These are phyloP conservation scores for Carassius gibelio DNA, from an alignment of 2,113 vertebrate genomes.

Conservation along the genomic window DNA sequence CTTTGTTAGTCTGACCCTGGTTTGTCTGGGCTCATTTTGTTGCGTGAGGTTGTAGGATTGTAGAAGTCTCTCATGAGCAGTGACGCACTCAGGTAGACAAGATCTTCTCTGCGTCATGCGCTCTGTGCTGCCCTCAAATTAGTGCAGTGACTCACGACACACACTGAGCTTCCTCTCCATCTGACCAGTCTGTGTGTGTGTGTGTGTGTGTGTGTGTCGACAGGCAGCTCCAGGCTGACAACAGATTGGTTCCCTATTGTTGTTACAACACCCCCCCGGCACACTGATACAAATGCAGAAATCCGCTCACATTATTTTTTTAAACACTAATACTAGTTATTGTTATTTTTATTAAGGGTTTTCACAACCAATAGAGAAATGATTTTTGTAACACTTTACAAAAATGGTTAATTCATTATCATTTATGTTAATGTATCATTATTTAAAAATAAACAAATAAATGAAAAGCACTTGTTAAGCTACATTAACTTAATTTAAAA, in stretches of 20 bases:
- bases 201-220: not conserved
- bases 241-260: constrained; percentile 21
- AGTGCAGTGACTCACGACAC: constrained; percentile 34
- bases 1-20: constrained; percentile 8
- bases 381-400: not conserved
- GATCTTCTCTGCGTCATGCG: not conserved
- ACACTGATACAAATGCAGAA: not conserved
- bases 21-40: not conserved
- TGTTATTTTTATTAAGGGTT: not conserved
- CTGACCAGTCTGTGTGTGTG: not conserved
- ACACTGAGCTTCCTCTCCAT: constrained; percentile 6
- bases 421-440: not conserved
- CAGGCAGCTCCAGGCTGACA: not conserved
- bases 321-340: not conserved
- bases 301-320: not conserved
- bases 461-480: not conserved
- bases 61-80: not conserved
- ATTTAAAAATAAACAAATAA: not conserved
- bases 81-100: not conserved
- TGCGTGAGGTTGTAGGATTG: not conserved
- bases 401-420: too few relatives aligned
- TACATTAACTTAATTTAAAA: not conserved
- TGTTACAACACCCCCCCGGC: not conserved
- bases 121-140: constrained; percentile 7
- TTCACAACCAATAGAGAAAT: not conserved